These are phyloP conservation scores for Cephalopterus ornatus DNA, from an alignment of 2,113 vertebrate genomes.

Conservation along the genomic window DNA sequence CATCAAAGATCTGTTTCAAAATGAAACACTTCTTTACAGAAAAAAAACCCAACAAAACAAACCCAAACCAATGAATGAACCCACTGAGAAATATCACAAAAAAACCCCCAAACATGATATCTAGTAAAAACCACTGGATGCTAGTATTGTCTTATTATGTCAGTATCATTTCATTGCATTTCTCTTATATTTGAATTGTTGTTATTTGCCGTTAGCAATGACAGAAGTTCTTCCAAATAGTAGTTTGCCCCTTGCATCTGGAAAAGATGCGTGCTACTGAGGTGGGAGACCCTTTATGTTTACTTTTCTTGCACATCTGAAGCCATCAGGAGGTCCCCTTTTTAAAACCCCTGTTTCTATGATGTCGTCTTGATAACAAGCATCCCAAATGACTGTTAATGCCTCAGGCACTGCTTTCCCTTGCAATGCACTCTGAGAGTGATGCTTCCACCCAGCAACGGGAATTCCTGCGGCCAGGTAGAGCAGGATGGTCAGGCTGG, in stretches of 20 bases:
- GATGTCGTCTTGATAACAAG: neutral
- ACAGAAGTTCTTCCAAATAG: neutral
- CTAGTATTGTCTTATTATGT: neutral
- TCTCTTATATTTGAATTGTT: neutral
- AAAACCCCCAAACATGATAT: neutral
- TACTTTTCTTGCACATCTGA: neutral
- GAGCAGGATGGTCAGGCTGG: neutral
- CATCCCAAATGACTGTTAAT: neutral
- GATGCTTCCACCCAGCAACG: fast-evolving
- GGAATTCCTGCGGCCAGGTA: neutral
- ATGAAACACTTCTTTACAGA: neutral
- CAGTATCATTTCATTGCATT: neutral
- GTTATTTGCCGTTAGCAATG: neutral
- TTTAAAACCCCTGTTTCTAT: neutral
- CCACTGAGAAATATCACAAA: neutral
- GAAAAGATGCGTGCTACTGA: neutral
- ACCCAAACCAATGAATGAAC: neutral
- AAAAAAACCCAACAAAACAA: too few species aligned
- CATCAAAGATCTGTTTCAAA: neutral
- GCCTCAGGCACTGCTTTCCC: neutral
- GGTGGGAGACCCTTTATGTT: neutral
- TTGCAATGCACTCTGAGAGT: neutral
- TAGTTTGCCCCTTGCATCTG: neutral
- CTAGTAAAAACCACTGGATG: neutral
- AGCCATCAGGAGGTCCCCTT: neutral